Percentiles rank a stretch among this genome's conserved stretches.
These are phyloP conservation scores for Zaprionus inermis DNA, from an alignment of 1,140 invertebrate genomes.

Conservation along the genomic window DNA sequence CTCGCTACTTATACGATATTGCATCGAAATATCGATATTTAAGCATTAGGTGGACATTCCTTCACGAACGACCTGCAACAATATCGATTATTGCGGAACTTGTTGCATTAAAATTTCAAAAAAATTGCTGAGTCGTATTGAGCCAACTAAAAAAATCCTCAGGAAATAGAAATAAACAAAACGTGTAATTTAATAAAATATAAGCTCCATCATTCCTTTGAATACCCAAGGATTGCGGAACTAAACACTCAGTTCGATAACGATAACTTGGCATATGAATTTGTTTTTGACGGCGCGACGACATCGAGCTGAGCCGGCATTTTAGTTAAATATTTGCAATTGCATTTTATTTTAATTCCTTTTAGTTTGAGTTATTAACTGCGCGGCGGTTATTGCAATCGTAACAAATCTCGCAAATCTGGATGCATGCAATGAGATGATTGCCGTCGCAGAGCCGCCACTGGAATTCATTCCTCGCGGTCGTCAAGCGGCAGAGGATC, in stretches of 20 bases:
- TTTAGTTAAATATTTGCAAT: conserved; percentile 24
- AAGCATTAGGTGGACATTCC: background rate
- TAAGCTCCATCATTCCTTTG: background rate
- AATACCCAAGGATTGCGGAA: conserved; percentile 7
- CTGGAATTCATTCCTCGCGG: conserved; percentile 95
- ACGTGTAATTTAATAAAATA: too few species aligned
- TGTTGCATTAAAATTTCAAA: background rate
- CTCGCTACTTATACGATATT: background rate
- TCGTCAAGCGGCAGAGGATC: conserved; percentile 90
- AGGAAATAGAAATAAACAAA: background rate
- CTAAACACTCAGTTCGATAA: conserved; percentile 14
- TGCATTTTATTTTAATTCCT: conserved; percentile 2
- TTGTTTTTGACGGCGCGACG: conserved; percentile 49
- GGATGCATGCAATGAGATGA: conserved; percentile 76
- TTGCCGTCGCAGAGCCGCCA: conserved; percentile 77
- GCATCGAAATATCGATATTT: conserved; percentile 1
- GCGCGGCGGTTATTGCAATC: conserved; percentile 18
- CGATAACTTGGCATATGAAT: conserved; percentile 39
- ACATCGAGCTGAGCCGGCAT: conserved; percentile 38
- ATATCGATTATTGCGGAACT: background rate
- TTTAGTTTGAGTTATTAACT: conserved; percentile 21
- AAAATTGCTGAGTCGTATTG: background rate
- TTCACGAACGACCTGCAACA: background rate
- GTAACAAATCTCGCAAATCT: conserved; percentile 57
- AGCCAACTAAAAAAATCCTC: background rate